Evolutionary conservation across 2,797 vertebrate species (phyloP).

Genomic region (Smutsia gigantea): DNA sequence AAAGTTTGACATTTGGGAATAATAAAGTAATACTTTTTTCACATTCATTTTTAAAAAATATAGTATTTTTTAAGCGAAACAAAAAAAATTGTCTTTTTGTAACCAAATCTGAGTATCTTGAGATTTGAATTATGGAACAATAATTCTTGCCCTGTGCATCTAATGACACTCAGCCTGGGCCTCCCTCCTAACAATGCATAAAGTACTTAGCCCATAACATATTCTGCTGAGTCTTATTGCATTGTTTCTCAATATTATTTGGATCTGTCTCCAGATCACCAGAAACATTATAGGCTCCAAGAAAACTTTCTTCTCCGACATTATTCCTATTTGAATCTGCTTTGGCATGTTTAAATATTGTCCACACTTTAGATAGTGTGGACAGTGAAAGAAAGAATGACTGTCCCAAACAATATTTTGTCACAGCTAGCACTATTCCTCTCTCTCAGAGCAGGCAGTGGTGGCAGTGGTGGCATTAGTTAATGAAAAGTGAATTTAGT

Average conservation of each 20-base stretch:
- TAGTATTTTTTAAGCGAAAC: neutral
- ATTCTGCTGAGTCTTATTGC: slow-evolving; percentile 43
- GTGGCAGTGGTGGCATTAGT: neutral
- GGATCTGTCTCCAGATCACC: neutral
- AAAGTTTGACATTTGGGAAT: neutral
- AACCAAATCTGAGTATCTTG: neutral
- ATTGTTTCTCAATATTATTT: slow-evolving; percentile 15
- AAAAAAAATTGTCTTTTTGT: neutral
- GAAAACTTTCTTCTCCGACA: neutral
- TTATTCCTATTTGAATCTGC: neutral
- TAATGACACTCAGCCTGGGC: neutral
- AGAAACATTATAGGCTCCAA: neutral
- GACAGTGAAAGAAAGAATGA: neutral
- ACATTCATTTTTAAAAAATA: neutral
- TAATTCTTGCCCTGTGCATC: slow-evolving; percentile 36
- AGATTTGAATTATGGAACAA: slow-evolving; percentile 49
- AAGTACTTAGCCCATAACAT: slow-evolving; percentile 14
- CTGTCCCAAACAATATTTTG: slow-evolving; percentile 45
- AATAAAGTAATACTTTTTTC: neutral
- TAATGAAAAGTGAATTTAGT: slow-evolving; percentile 71
- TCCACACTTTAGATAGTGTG: neutral
- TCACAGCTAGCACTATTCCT: neutral
- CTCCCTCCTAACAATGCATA: neutral
- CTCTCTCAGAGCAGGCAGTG: neutral
- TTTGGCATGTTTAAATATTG: slow-evolving; percentile 57